These are phyloP conservation scores for Acyrthosiphon pisum DNA, from an alignment of 1,140 invertebrate genomes.

Conservation along the genomic window DNA sequence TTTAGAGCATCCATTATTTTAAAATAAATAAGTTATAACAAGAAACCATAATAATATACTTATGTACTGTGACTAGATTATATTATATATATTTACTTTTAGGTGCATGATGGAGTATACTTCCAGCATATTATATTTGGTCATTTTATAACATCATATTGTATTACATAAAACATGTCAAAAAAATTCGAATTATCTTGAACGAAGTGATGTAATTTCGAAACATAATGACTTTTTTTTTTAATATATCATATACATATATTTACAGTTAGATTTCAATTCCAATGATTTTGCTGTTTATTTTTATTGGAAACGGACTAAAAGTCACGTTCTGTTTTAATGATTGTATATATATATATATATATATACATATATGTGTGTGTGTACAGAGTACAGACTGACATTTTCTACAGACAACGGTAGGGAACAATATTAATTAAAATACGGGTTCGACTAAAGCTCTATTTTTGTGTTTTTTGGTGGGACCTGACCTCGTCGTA, in stretches of 20 bases:
- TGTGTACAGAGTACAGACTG: neutral
- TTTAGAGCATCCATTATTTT: neutral
- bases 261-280: neutral
- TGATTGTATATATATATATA: neutral
- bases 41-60: too few species aligned
- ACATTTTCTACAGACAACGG: neutral
- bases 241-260: neutral
- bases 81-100: too few species aligned
- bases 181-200: neutral
- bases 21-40: neutral
- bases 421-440: conserved; percentile 24
- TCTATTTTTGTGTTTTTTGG: conserved; percentile 23
- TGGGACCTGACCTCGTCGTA: neutral
- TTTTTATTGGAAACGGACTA: neutral
- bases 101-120: too few species aligned
- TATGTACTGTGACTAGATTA: too few species aligned
- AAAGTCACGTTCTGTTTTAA: conserved; percentile 9
- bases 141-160: neutral
- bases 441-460: neutral
- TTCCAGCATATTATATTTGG: neutral
- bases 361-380: too few species aligned
- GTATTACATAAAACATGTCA: neutral
- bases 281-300: neutral
- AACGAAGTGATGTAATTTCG: neutral
- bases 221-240: neutral